Base-by-base conservation (phyloP, 2,113 vertebrate species). In the Acrocephalus arundinaceus region DNA sequence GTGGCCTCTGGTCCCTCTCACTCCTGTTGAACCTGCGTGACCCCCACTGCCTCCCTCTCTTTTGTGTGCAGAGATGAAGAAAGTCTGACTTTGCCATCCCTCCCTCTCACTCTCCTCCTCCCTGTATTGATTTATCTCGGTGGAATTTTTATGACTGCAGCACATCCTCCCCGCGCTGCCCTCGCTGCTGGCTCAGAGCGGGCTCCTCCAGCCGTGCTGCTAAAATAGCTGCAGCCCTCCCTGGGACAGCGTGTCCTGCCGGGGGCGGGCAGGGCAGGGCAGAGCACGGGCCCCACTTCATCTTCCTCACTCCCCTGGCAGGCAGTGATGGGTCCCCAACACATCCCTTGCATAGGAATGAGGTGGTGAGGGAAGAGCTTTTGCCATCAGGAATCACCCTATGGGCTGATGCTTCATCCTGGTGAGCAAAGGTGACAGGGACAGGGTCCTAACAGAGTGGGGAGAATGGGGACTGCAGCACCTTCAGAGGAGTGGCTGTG, bases 141-240 rank as follows among this genome's bases (percentile, higher is more conserved):
- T 92, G 86, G 79, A 94, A 93, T 90, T 93, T 95, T 96, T 92
- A 96, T 87, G 86, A 84, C 90, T 82, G 88, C 95, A 96, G 88
- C 80, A 87, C 59, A 90, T 52, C 88, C 94, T 92, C 85, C 85
- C 80, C 20, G 13, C 1, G 1, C 81, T 97, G 89, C 83, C 85
- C 93, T 91, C 6, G 2, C 71, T 91, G 90, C 93, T 46, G 51
- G 49, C 77, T 94, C n/a, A 3, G 75, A 90, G 82, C 43, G 1
- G 28, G 48, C 85, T 76, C 71, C 67, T 54, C 75, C 72, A 66
- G 67, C 45, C 19, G 2, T 2, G 59, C 76, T 3, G 4, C 62
- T 82, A 7, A 57, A 94, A 92, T 35, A 72, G 70, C 85, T 18
- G 66, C 5, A 4, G 48, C 0, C 0, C 59, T 92, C 39, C 87